Evolutionary conservation across 2,888 invertebrate species (phyloP).

Genomic region (Parascotia fuliginaria): DNA sequence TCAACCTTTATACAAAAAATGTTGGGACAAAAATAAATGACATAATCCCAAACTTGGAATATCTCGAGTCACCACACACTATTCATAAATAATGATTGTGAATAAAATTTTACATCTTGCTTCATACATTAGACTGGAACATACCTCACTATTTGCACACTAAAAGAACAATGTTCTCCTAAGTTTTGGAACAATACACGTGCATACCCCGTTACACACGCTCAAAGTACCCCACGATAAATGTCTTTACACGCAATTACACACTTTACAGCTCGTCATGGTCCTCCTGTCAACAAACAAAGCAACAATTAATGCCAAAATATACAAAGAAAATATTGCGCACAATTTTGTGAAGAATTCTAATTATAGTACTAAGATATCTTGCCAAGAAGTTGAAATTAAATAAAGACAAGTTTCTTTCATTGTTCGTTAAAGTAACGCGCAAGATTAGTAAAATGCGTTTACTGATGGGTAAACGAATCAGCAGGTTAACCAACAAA

Average conservation of each 20-base stretch:
- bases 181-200: slow-evolving; percentile 38
- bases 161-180: slow-evolving; percentile 41
- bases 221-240: slow-evolving; percentile 63
- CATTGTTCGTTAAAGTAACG: too few species aligned
- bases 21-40: slow-evolving; percentile 50
- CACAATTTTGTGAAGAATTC: background rate
- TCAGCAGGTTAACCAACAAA: too few species aligned
- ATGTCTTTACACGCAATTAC: slow-evolving; percentile 65
- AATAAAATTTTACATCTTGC: slow-evolving; percentile 37
- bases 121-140: slow-evolving; percentile 45
- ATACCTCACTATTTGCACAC: slow-evolving; percentile 43
- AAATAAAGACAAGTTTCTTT: too few species aligned
- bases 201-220: slow-evolving; percentile 33
- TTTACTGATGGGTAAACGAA: too few species aligned
- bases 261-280: slow-evolving; percentile 79
- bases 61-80: slow-evolving; percentile 61
- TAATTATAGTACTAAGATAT: background rate
- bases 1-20: slow-evolving; percentile 39
- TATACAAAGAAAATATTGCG: background rate
- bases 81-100: slow-evolving; percentile 25
- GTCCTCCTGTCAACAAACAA: slow-evolving; percentile 73
- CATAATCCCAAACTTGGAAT: slow-evolving; percentile 59
- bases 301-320: slow-evolving; percentile 19
- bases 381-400: background rate
- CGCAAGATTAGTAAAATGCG: too few species aligned